phyloP scores from a whole-genome alignment of 1,140 invertebrate genomes.

The Lepidurus packardi region DNA sequence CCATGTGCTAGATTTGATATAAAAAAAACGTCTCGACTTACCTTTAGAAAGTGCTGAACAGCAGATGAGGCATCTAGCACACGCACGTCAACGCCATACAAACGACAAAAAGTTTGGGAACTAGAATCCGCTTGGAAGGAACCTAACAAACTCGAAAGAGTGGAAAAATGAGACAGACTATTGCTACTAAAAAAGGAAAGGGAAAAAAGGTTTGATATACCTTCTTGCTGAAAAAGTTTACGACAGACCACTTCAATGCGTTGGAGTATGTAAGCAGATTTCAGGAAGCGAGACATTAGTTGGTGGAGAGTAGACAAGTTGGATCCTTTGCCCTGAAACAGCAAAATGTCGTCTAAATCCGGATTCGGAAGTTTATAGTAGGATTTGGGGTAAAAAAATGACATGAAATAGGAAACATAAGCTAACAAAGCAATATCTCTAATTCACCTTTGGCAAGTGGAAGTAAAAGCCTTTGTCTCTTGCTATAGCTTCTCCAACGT shows the following conservation, averaged over 20 bases:
- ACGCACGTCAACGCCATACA: slow-evolving; percentile 17
- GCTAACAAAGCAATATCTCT: not conserved
- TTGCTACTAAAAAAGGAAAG: not conserved
- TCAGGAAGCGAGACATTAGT: not conserved
- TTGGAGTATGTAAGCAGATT: not conserved
- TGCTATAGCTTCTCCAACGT: slow-evolving; percentile 20
- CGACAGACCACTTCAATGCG: not conserved
- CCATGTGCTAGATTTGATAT: not conserved
- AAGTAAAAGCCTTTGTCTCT: slow-evolving; percentile 24
- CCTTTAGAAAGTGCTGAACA: slow-evolving; percentile 14
- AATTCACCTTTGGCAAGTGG: slow-evolving; percentile 25
- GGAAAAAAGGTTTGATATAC: not conserved
- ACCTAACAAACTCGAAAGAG: not conserved
- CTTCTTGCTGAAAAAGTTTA: not conserved
- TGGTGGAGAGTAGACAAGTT: not conserved
- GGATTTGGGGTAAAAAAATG: too few species aligned
- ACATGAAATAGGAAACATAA: slow-evolving; percentile 22
- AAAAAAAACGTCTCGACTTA: not conserved
- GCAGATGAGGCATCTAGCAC: not conserved
- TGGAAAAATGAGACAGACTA: not conserved
- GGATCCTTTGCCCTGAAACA: not conserved
- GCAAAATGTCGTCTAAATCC: not conserved
- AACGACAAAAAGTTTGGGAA: not conserved
- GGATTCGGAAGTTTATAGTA: not conserved
- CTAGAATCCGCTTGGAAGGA: not conserved